These are phyloP conservation scores for Rhea pennata DNA, from an alignment of 2,113 vertebrate species.

Conservation along the genomic window DNA sequence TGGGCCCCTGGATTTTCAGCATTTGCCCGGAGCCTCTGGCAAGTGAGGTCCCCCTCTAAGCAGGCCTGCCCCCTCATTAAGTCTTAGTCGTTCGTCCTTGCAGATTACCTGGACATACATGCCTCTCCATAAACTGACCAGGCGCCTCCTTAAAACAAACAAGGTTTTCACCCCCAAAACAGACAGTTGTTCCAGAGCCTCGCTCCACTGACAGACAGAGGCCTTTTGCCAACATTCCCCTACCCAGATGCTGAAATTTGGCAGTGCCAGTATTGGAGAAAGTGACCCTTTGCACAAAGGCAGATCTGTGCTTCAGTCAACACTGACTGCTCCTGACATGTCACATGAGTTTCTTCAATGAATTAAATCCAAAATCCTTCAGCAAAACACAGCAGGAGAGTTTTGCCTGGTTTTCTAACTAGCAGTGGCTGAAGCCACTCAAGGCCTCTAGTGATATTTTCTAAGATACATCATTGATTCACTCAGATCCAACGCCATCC, in stretches of 20 bases:
- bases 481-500: background rate
- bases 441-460: background rate
- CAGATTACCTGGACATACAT: accelerated
- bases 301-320: background rate
- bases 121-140: background rate
- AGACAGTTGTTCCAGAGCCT: background rate
- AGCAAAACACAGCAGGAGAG: background rate
- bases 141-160: background rate
- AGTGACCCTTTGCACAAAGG: background rate
- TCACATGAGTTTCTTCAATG: background rate
- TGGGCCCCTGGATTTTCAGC: background rate
- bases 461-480: background rate
- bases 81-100: background rate
- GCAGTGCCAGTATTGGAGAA: background rate
- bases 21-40: background rate
- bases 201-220: background rate
- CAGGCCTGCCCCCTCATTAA: background rate
- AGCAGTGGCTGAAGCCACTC: background rate
- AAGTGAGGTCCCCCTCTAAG: background rate
- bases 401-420: background rate
- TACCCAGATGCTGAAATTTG: background rate
- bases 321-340: background rate
- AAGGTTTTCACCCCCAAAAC: background rate
- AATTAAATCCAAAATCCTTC: background rate
- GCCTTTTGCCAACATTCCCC: background rate